A percentile compares a stretch with the other conserved stretches of the same genome.
Evolutionary conservation across 2,888 invertebrate genomes (phyloP).

Genomic region (Pegoplata infirma): DNA sequence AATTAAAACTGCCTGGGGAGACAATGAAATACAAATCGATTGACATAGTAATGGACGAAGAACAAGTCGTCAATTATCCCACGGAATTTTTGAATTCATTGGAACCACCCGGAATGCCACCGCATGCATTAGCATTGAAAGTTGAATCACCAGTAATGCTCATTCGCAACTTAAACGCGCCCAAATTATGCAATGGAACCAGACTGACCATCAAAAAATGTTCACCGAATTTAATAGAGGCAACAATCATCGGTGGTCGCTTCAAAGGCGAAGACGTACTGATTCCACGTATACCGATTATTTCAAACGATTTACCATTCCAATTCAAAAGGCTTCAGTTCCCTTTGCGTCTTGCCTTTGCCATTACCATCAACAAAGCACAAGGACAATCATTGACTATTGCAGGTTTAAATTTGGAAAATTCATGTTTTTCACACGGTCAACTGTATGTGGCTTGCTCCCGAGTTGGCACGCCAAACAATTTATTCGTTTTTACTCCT

Average conservation of each 20-base stretch:
- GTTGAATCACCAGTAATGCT: conserved; percentile 1
- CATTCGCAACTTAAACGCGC: conserved; percentile 1
- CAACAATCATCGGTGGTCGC: conserved; percentile 57
- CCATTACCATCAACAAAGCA: not conserved
- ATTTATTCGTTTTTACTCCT: not conserved
- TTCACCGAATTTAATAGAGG: conserved; percentile 65
- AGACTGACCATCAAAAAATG: conserved; percentile 65
- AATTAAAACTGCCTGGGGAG: not conserved
- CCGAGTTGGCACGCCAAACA: conserved; percentile 14
- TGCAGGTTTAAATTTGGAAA: conserved; percentile 54
- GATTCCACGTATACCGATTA: not conserved
- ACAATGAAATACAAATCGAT: not conserved
- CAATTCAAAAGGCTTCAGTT: not conserved
- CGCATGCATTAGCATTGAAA: conserved; percentile 19
- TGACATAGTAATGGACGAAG: not conserved
- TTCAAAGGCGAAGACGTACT: conserved; percentile 48
- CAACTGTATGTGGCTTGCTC: conserved; percentile 13
- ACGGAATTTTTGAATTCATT: conserved; percentile 16
- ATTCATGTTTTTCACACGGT: conserved; percentile 64
- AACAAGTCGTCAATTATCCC: not conserved
- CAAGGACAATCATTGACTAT: not conserved
- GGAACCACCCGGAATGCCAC: conserved; percentile 1
- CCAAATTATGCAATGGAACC: conserved; percentile 67
- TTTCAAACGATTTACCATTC: not conserved
- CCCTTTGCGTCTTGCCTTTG: not conserved